phyloP scores from a whole-genome alignment of 2,888 invertebrate genomes.

The Geophilus truncorum region DNA sequence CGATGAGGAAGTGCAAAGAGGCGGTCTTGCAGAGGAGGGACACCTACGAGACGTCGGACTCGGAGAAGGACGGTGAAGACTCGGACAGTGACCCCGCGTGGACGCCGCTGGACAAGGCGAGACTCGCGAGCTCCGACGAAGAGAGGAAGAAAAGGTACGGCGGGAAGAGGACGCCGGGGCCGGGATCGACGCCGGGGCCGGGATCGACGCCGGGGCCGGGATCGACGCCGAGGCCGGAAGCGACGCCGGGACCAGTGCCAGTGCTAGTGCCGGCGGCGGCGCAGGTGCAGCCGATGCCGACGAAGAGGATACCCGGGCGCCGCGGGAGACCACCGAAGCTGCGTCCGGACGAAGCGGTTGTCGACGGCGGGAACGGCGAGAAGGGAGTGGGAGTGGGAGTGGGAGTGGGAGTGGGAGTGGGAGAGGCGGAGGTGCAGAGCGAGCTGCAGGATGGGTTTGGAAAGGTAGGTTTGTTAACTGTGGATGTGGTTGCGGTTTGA shows the following conservation, averaged over 20 bases:
- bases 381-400: no score
- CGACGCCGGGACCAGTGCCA: no score
- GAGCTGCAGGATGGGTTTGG: neutral
- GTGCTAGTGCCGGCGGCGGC: no score
- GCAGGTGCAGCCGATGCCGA: neutral
- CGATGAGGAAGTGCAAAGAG: constrained; percentile 35
- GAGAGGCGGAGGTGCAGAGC: neutral
- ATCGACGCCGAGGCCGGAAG: no score
- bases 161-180: no score
- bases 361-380: neutral
- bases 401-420: no score
- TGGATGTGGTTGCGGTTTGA: no score
- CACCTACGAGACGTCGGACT: neutral
- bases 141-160: no score
- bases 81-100: constrained; percentile 70
- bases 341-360: neutral
- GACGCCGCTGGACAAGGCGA: constrained; percentile 54
- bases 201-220: no score
- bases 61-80: constrained; percentile 45
- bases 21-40: constrained; percentile 29
- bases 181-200: no score
- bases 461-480: no score
- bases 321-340: neutral
- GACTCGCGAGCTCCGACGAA: no score
- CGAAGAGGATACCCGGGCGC: neutral